These are phyloP conservation scores for Portunus trituberculatus DNA, from an alignment of 1,140 invertebrate species.

Conservation along the genomic window DNA sequence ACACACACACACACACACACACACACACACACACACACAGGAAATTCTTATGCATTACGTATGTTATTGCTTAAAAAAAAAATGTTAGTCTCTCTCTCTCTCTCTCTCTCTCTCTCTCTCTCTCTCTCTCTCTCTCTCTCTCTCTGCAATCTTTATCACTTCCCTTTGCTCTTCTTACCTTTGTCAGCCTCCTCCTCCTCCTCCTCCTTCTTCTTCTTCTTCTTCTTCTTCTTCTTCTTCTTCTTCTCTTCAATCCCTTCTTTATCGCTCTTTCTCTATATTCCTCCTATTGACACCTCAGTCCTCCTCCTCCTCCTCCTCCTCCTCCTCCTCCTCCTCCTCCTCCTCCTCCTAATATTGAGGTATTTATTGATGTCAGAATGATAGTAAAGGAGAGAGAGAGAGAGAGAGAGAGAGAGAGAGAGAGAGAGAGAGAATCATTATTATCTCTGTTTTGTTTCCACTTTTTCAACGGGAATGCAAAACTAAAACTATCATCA, in stretches of 20 bases:
- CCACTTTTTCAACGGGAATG: too few species aligned
- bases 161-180: not conserved
- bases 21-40: not conserved
- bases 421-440: not conserved
- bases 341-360: too few species aligned
- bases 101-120: not conserved
- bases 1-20: constrained; percentile 36
- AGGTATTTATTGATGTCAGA: too few species aligned
- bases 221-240: too few species aligned
- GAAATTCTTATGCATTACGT: too few species aligned
- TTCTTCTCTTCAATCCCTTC: not conserved
- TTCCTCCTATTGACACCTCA: too few species aligned
- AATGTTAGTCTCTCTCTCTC: not conserved
- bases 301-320: too few species aligned
- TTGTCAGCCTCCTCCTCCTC: not conserved
- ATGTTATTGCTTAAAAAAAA: too few species aligned
- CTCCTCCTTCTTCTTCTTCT: not conserved
- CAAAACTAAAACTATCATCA: too few species aligned
- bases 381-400: not conserved
- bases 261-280: not conserved
- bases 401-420: not conserved
- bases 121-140: not conserved
- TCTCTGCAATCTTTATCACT: not conserved
- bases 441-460: too few species aligned
- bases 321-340: too few species aligned